phyloP scores from a whole-genome alignment of 2,888 invertebrate genomes.

The Podotricha telesiphe region DNA sequence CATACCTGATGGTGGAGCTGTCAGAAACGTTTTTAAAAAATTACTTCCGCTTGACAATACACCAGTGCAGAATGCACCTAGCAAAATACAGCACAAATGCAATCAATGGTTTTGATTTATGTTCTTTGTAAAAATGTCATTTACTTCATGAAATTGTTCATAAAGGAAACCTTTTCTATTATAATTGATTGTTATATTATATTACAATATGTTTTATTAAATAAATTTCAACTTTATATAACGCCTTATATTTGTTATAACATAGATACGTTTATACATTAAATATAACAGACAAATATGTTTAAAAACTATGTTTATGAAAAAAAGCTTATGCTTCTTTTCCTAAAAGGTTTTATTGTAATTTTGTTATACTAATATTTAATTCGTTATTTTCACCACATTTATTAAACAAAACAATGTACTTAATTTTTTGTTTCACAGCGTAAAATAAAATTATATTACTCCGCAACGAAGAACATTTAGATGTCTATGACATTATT shows the following conservation, averaged over 20 bases:
- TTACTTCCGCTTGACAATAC: conserved; percentile 67
- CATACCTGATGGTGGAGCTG: conserved; percentile 56
- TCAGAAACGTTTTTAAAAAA: conserved; percentile 71
- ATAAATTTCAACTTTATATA: too few relatives aligned
- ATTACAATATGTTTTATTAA: not conserved
- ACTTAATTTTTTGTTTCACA: not conserved
- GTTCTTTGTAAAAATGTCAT: conserved; percentile 1
- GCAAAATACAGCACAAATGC: conserved; percentile 57
- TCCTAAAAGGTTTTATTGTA: too few relatives aligned
- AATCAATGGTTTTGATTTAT: conserved; percentile 43
- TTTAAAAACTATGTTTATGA: too few relatives aligned
- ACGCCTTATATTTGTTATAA: too few relatives aligned
- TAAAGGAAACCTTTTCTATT: not conserved
- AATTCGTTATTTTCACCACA: not conserved
- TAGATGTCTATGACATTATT: conserved; percentile 74
- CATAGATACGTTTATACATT: too few relatives aligned
- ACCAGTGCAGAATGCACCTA: conserved; percentile 51
- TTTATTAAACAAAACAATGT: not conserved
- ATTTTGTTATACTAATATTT: too few relatives aligned
- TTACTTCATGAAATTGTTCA: conserved; percentile 3
- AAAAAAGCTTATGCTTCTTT: too few relatives aligned
- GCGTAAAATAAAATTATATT: conserved; percentile 12
- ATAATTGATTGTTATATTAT: not conserved
- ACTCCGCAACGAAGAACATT: conserved; percentile 46
- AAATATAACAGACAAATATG: too few relatives aligned